Evolutionary conservation across 2,113 vertebrate species (phyloP).

Genomic region (Bostrychus sinensis): DNA sequence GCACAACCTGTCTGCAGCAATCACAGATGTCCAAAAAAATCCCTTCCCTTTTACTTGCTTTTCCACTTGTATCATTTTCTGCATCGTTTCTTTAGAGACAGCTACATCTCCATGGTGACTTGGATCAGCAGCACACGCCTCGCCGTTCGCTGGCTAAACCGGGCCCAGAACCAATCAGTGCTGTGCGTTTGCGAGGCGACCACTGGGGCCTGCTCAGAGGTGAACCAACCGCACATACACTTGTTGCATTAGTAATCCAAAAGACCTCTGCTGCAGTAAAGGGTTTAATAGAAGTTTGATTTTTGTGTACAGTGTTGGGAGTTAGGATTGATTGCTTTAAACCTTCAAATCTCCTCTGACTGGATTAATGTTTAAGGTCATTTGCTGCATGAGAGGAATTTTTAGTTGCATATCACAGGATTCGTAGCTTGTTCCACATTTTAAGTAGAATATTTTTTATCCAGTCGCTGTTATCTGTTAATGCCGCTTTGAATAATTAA

Average conservation of each 20-base stretch:
- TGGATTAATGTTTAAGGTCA: slow-evolving; percentile 59
- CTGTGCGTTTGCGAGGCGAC: slow-evolving; percentile 84
- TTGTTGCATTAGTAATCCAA: slow-evolving; percentile 43
- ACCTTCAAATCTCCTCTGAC: slow-evolving; percentile 36
- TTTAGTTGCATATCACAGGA: slow-evolving; percentile 29
- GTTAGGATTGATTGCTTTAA: slow-evolving; percentile 52
- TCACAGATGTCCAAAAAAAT: slow-evolving; percentile 2
- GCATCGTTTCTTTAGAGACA: slow-evolving; percentile 62
- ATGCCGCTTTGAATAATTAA: slow-evolving; percentile 18
- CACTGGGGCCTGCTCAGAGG: slow-evolving; percentile 83
- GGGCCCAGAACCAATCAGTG: slow-evolving; percentile 83
- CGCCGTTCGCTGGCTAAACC: slow-evolving; percentile 82
- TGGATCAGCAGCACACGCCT: slow-evolving; percentile 84
- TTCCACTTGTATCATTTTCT: slow-evolving; percentile 22
- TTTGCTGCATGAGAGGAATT: slow-evolving; percentile 50
- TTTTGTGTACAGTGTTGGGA: slow-evolving; percentile 38
- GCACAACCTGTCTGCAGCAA: slow-evolving; percentile 26
- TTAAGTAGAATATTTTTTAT: slow-evolving; percentile 24
- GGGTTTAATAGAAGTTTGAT: slow-evolving; percentile 44
- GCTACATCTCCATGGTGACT: slow-evolving; percentile 83
- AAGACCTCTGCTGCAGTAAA: slow-evolving; percentile 8
- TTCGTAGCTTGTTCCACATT: slow-evolving; percentile 19
- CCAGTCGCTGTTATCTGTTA: slow-evolving; percentile 1
- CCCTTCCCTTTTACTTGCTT: not conserved
- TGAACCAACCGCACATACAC: slow-evolving; percentile 65